Percentiles rank a stretch among this genome's conserved stretches.
These are phyloP conservation scores for Ellobium chinense DNA, from an alignment of 2,888 invertebrate genomes.

Conservation along the genomic window DNA sequence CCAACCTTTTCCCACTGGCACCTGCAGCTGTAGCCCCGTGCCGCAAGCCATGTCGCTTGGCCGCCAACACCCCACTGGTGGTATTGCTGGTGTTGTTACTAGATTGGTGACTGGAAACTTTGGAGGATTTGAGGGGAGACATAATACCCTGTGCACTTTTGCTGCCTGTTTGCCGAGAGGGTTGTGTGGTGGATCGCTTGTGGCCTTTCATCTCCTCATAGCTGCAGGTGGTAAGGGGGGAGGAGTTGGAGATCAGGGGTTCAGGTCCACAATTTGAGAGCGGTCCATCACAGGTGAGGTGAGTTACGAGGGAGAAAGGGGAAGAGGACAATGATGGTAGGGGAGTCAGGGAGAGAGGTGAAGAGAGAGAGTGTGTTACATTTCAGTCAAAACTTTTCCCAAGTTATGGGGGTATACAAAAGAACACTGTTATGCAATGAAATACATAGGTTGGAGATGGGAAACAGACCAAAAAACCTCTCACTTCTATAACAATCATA, in stretches of 20 bases:
- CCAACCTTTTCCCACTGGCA: constrained; percentile 71
- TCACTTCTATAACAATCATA: no score
- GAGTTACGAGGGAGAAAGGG: neutral
- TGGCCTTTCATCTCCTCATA: constrained; percentile 71
- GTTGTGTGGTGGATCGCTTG: constrained; percentile 72
- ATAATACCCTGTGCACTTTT: constrained; percentile 73
- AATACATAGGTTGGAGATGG: neutral
- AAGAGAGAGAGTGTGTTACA: no score
- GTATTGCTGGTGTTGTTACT: constrained; percentile 62
- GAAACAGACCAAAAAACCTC: no score
- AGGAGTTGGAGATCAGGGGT: no score
- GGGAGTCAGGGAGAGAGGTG: no score
- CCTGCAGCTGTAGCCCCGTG: constrained; percentile 56
- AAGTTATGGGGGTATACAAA: neutral
- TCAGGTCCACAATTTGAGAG: no score
- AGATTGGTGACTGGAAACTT: constrained; percentile 55
- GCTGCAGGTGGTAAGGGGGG: constrained; percentile 53
- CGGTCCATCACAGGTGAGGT: neutral
- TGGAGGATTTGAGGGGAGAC: constrained; percentile 74
- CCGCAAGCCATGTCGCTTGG: constrained; percentile 42
- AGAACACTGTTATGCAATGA: neutral
- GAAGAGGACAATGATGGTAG: neutral
- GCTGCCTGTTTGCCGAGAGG: constrained; percentile 63
- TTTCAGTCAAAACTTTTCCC: no score
- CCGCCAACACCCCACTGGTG: constrained; percentile 48